phyloP scores from a whole-genome alignment of 2,888 invertebrate genomes.

The Lymantria dispar region DNA sequence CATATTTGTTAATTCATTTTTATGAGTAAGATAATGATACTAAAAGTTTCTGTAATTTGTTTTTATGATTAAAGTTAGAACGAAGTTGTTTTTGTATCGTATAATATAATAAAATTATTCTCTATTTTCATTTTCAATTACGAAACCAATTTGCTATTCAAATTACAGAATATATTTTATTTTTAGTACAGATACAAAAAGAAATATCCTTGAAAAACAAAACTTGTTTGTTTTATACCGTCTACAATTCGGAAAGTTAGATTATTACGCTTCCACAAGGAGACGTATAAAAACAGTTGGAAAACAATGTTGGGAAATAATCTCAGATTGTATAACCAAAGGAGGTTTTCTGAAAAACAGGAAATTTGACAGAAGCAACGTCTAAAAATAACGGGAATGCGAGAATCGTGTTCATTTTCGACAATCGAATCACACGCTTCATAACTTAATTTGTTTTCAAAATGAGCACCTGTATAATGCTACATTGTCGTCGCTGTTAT shows the following conservation, averaged over 20 bases:
- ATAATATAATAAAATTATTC: neutral
- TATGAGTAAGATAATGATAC: too few relatives aligned
- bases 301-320: slow-evolving; percentile 22
- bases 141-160: slow-evolving; percentile 4
- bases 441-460: slow-evolving; percentile 54
- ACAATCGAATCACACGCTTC: slow-evolving; percentile 60
- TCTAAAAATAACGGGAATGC: slow-evolving; percentile 16
- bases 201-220: slow-evolving; percentile 4
- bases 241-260: slow-evolving; percentile 19
- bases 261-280: slow-evolving; percentile 9
- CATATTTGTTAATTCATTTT: too few relatives aligned
- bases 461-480: slow-evolving; percentile 26
- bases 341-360: slow-evolving; percentile 21
- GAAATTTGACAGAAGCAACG: slow-evolving; percentile 18
- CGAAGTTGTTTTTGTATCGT: neutral
- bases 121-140: slow-evolving; percentile 23
- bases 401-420: slow-evolving; percentile 46
- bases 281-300: slow-evolving; percentile 16
- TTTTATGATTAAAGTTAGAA: too few relatives aligned
- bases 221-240: slow-evolving; percentile 4
- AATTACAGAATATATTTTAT: neutral
- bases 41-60: too few relatives aligned
- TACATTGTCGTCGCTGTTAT: neutral
- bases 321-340: slow-evolving; percentile 12
- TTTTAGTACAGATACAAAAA: neutral